phyloP scores from a whole-genome alignment of 1,140 invertebrate genomes.

The Charaxes varanes region DNA sequence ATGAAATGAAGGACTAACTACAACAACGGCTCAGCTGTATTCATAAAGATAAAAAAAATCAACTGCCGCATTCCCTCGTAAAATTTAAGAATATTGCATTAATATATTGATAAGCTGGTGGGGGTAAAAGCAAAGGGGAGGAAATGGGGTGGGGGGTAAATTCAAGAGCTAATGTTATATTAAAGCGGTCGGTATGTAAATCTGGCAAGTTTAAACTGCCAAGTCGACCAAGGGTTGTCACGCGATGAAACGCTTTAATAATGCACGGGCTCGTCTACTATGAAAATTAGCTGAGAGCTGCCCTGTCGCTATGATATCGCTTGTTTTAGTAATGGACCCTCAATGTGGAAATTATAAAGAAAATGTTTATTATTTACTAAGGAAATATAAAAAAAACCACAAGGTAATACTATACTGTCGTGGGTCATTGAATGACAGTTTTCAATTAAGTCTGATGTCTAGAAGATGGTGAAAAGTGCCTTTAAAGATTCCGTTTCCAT shows the following conservation, averaged over 20 bases:
- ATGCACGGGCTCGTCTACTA: conserved; percentile 64
- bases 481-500: no score
- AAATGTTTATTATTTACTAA: background rate
- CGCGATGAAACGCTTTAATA: conserved; percentile 61
- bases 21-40: no score
- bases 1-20: no score
- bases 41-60: conserved; percentile 1
- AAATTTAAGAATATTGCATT: conserved; percentile 20
- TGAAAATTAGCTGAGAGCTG: conserved; percentile 61
- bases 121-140: no score
- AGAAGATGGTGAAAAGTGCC: no score
- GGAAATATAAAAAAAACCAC: background rate
- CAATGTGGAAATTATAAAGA: background rate
- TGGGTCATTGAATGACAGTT: no score
- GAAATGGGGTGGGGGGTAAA: conserved; percentile 3
- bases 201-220: conserved; percentile 44
- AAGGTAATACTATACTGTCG: no score
- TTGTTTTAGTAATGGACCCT: conserved; percentile 49
- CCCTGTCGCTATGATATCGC: conserved; percentile 25
- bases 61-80: background rate
- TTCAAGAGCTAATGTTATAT: conserved; percentile 25
- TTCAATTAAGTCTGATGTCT: no score
- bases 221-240: conserved; percentile 48
- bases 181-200: conserved; percentile 21
- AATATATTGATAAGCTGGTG: conserved; percentile 30